These are phyloP conservation scores for Thymallus thymallus DNA, from an alignment of 2,113 vertebrate genomes.

Conservation along the genomic window DNA sequence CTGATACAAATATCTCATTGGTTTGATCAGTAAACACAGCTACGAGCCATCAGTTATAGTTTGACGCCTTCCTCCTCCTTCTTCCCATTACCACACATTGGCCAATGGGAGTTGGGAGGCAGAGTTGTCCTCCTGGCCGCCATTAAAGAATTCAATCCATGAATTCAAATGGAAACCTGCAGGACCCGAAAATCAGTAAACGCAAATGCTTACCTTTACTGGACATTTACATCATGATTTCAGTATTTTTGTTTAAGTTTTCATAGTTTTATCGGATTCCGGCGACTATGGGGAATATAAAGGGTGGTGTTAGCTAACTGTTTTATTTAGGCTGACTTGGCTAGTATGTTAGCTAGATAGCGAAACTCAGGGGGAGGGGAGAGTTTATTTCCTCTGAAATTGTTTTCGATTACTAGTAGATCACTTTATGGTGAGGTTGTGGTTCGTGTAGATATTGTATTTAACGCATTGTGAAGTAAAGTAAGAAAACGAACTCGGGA, in stretches of 20 bases:
- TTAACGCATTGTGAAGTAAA: neutral
- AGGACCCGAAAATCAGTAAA: conserved; percentile 68
- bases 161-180: conserved; percentile 87
- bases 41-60: neutral
- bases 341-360: conserved; percentile 39
- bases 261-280: conserved; percentile 40
- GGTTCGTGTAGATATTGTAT: conserved; percentile 50
- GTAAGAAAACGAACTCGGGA: conserved; percentile 64
- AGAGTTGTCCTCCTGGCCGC: conserved; percentile 92
- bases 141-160: conserved; percentile 97
- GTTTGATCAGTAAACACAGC: neutral
- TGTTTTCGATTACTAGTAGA: conserved; percentile 54
- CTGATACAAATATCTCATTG: neutral
- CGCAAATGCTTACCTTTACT: conserved; percentile 24
- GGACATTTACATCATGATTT: conserved; percentile 18
- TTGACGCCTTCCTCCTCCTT: neutral
- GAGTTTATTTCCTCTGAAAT: conserved; percentile 72
- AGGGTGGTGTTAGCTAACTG: conserved; percentile 60
- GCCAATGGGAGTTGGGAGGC: conserved; percentile 81
- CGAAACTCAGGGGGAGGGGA: conserved; percentile 69
- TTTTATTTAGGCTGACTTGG: conserved; percentile 59
- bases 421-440: neutral
- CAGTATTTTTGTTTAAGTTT: conserved; percentile 43
- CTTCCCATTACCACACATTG: conserved; percentile 19
- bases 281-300: conserved; percentile 48